Evolutionary conservation across 2,888 invertebrate species (phyloP).

Genomic region (Drosophila niveifrons): DNA sequence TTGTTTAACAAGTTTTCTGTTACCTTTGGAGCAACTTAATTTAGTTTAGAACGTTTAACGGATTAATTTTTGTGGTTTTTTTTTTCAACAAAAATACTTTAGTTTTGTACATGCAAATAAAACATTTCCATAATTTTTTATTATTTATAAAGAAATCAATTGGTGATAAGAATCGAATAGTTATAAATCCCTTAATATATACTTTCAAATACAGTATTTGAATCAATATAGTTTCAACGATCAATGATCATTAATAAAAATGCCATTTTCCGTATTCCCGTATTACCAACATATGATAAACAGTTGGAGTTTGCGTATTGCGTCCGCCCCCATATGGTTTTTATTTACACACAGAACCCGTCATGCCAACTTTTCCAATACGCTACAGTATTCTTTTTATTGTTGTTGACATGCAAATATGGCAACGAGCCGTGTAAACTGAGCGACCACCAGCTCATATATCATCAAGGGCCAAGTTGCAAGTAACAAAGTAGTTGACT

Average conservation of each 20-base stretch:
- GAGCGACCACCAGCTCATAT: slow-evolving; percentile 58
- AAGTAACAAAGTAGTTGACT: slow-evolving; percentile 20
- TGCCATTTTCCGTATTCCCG: background rate
- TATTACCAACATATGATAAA: background rate
- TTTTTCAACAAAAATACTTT: too few relatives aligned
- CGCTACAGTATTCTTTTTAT: slow-evolving; percentile 6
- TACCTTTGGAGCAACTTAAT: too few relatives aligned
- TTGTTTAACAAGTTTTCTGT: too few relatives aligned
- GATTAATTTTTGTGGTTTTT: too few relatives aligned
- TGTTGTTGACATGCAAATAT: slow-evolving; percentile 72
- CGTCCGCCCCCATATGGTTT: slow-evolving; percentile 55
- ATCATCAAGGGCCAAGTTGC: slow-evolving; percentile 49
- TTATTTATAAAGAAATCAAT: background rate
- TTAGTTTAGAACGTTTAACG: too few relatives aligned
- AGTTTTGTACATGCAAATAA: too few relatives aligned
- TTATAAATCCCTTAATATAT: too few relatives aligned
- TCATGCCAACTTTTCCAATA: slow-evolving; percentile 51
- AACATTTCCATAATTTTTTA: too few relatives aligned
- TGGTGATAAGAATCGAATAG: background rate
- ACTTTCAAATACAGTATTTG: too few relatives aligned
- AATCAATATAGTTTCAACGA: background rate
- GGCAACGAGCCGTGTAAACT: slow-evolving; percentile 72
- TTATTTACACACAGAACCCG: slow-evolving; percentile 68
- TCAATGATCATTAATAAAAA: background rate
- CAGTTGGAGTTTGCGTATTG: background rate